Evolutionary conservation across 92 coral and sea anemone genomes (phyloP).

Genomic region (Epizoanthus fatuus): DNA sequence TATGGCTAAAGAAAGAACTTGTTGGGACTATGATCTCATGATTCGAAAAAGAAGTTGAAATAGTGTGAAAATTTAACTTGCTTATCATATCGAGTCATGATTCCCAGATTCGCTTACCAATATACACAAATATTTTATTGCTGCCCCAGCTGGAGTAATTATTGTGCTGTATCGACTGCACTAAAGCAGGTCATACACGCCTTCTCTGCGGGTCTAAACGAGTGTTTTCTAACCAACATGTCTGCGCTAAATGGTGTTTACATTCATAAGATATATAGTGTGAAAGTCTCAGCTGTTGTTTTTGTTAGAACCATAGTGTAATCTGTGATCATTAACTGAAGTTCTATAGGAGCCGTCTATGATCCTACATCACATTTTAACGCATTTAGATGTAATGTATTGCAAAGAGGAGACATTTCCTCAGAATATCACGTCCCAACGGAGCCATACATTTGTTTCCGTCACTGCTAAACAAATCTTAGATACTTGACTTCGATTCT

Average conservation of each 20-base stretch:
- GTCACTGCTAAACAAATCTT: neutral
- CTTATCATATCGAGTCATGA: neutral
- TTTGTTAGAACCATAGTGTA: no score
- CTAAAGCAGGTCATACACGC: conserved; percentile 5
- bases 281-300: no score
- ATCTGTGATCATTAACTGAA: no score
- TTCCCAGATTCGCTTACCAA: neutral
- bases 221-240: neutral
- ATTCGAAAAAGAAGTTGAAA: neutral
- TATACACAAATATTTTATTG: neutral
- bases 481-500: neutral
- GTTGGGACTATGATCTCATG: conserved; percentile 14
- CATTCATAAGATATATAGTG: neutral
- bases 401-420: no score
- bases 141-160: neutral
- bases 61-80: neutral
- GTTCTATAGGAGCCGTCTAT: no score
- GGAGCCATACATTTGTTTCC: no score
- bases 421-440: no score
- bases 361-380: no score
- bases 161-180: conserved; percentile 4
- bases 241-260: neutral
- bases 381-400: no score
- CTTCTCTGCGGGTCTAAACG: neutral
- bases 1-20: neutral